These are phyloP conservation scores for Amphiduros pacificus DNA, from an alignment of 2,888 invertebrate species.

Conservation along the genomic window DNA sequence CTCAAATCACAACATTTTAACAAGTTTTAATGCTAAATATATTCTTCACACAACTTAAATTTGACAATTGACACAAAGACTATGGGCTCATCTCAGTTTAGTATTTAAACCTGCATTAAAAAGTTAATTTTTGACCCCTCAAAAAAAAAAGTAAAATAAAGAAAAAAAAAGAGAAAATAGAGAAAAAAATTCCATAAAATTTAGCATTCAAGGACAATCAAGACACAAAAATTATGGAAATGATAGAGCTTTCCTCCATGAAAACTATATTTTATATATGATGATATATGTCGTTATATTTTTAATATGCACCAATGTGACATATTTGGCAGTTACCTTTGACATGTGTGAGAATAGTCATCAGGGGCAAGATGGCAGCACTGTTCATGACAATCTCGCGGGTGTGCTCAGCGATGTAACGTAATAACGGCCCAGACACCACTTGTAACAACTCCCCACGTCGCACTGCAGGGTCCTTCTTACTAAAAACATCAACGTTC, in stretches of 20 bases:
- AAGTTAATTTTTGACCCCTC: too few species aligned
- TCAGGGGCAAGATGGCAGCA: conserved; percentile 43
- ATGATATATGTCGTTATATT: too few species aligned
- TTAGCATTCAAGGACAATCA: too few species aligned
- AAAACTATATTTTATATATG: too few species aligned
- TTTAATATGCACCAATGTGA: neutral
- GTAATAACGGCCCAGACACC: conserved; percentile 44
- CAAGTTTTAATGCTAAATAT: neutral
- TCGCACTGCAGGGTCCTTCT: conserved; percentile 51
- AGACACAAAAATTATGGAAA: too few species aligned
- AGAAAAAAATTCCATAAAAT: too few species aligned
- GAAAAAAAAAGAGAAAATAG: too few species aligned
- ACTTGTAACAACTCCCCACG: conserved; percentile 46
- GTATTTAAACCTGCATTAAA: too few species aligned
- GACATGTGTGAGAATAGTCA: conserved; percentile 48
- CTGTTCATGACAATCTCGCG: conserved; percentile 45
- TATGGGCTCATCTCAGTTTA: too few species aligned
- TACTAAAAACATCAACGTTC: conserved; percentile 41
- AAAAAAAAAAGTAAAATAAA: too few species aligned
- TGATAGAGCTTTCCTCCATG: too few species aligned
- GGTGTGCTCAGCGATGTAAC: conserved; percentile 45
- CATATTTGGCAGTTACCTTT: conserved; percentile 34
- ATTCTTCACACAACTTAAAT: neutral
- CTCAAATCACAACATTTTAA: neutral
- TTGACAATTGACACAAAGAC: too few species aligned